Conservation (phyloP, 35 echinoderm and acorn worm genomes). For the Heliocidaris erythrogramma region DNA sequence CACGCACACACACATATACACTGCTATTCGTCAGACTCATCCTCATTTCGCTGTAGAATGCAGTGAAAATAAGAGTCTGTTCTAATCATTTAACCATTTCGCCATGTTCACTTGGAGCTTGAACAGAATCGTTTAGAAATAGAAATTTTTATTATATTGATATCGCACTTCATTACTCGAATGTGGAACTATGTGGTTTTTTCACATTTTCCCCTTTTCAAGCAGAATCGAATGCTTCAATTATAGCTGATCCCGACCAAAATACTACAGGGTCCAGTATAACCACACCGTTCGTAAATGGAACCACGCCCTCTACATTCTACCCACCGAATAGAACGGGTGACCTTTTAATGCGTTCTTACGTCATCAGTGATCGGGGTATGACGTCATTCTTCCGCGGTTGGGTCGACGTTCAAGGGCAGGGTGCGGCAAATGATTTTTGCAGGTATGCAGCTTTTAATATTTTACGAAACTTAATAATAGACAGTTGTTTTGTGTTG, state of each 20-base stretch:
- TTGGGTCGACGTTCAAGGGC: constrained; percentile 90
- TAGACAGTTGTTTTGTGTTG: too few species aligned
- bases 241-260: not conserved
- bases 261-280: not conserved
- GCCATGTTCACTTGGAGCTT: too few species aligned
- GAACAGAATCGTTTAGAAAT: too few species aligned
- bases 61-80: too few species aligned
- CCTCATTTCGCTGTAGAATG: too few species aligned
- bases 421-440: constrained; percentile 84
- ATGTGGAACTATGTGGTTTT: too few species aligned
- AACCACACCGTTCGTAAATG: not conserved
- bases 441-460: constrained; percentile 68
- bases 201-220: not conserved
- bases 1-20: too few species aligned
- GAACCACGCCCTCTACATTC: not conserved
- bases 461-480: too few species aligned
- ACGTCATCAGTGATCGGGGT: constrained; percentile 37
- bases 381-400: constrained; percentile 62
- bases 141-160: too few species aligned
- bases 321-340: not conserved
- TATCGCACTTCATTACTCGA: too few species aligned
- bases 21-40: too few species aligned
- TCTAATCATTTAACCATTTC: too few species aligned
- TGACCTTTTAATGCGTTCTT: not conserved
- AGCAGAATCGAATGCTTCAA: not conserved